Conservation (phyloP, 30 jellyfish, hydroid and myxozoan genomes). For the Aurelia aurita complex sp. Pacific region DNA sequence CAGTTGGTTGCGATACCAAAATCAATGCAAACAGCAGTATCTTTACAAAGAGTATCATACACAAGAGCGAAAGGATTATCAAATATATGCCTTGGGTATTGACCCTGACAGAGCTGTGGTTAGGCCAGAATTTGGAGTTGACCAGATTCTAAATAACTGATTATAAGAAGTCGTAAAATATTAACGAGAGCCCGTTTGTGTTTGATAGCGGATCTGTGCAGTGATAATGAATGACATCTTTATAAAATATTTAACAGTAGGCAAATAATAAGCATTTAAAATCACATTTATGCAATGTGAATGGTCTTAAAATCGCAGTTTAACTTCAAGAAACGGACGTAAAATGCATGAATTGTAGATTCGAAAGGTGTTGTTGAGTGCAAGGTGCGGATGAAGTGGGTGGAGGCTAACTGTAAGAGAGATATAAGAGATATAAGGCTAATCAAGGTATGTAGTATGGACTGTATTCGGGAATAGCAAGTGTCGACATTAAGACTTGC, state of each 20-base stretch:
- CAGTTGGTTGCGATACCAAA: too few relatives aligned
- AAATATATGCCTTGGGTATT: neutral
- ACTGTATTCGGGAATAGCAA: too few relatives aligned
- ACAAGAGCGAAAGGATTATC: neutral
- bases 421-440: too few relatives aligned
- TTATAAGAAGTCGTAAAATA: slow-evolving; percentile 16
- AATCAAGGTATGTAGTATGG: too few relatives aligned
- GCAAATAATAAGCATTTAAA: neutral
- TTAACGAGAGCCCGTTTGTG: slow-evolving; percentile 20
- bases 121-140: slow-evolving; percentile 13
- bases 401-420: too few relatives aligned
- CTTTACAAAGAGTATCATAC: too few relatives aligned
- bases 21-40: too few relatives aligned
- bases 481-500: too few relatives aligned
- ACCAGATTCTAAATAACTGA: slow-evolving; percentile 15
- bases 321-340: too few relatives aligned
- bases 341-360: too few relatives aligned
- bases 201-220: slow-evolving; percentile 15
- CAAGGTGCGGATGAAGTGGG: too few relatives aligned
- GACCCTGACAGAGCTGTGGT: slow-evolving; percentile 23
- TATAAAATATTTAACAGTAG: neutral
- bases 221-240: neutral
- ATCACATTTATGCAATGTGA: neutral
- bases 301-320: neutral
- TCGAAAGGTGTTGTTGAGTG: too few relatives aligned